These are phyloP conservation scores for Peromyscus maniculatus DNA, from an alignment of 2,113 vertebrate genomes.

Conservation along the genomic window DNA sequence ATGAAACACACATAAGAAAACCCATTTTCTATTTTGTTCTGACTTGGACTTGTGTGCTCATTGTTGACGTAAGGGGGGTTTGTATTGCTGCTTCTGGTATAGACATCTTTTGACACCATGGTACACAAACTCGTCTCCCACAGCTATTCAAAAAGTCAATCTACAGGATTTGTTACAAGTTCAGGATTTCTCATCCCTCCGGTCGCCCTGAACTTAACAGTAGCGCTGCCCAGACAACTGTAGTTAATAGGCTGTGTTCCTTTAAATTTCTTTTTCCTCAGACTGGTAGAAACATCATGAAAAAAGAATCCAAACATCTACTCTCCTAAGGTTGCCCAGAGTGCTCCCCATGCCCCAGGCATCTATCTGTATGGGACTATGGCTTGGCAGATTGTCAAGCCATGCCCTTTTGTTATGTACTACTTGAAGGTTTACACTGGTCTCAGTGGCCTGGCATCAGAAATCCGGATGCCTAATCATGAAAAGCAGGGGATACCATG, in stretches of 20 bases:
- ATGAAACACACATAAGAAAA: slow-evolving; percentile 60
- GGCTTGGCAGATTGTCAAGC: not conserved
- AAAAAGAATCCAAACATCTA: not conserved
- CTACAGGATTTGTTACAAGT: slow-evolving; percentile 55
- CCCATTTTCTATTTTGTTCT: slow-evolving; percentile 5
- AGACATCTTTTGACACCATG: slow-evolving; percentile 64
- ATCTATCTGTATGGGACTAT: not conserved
- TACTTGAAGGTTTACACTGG: not conserved
- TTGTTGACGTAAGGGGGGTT: slow-evolving; percentile 41
- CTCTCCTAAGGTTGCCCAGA: not conserved
- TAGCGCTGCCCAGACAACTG: not conserved
- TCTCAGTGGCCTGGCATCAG: not conserved
- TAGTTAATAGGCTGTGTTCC: not conserved
- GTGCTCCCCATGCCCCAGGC: not conserved
- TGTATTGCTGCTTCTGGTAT: slow-evolving; percentile 52
- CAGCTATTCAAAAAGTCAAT: slow-evolving; percentile 58
- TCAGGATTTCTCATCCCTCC: slow-evolving; percentile 39
- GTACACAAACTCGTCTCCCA: slow-evolving; percentile 72
- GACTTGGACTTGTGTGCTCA: slow-evolving; percentile 46
- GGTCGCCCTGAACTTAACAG: not conserved
- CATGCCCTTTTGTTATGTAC: not conserved
- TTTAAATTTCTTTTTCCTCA: not conserved
- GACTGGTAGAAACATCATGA: not conserved
- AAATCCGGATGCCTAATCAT: slow-evolving; percentile 23
- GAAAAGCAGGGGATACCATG: slow-evolving; percentile 49